These are phyloP conservation scores for Dendrolimus kikuchii DNA, from an alignment of 1,140 invertebrate genomes.

Conservation along the genomic window DNA sequence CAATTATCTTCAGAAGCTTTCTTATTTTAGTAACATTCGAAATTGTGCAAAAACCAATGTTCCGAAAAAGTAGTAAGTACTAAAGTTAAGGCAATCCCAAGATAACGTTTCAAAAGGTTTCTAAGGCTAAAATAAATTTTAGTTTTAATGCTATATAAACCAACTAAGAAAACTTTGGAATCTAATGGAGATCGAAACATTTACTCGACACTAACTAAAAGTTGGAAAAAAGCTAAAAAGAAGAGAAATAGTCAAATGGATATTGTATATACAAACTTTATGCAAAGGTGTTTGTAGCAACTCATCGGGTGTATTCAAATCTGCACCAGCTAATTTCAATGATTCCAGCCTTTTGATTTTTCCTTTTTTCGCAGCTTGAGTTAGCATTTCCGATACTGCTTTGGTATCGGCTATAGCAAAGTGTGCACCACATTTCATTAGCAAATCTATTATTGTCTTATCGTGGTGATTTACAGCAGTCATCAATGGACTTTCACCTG, in stretches of 20 bases:
- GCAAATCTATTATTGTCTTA: conserved; percentile 29
- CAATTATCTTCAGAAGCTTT: too few species aligned
- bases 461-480: conserved; percentile 45
- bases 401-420: conserved; percentile 30
- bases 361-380: conserved; percentile 33
- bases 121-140: too few species aligned
- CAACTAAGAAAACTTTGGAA: too few species aligned
- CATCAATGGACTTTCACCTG: conserved; percentile 46
- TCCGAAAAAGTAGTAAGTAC: too few species aligned
- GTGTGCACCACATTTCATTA: conserved; percentile 52
- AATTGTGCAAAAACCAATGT: too few species aligned
- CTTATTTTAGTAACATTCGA: too few species aligned
- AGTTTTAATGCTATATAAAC: too few species aligned
- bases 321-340: conserved; percentile 41
- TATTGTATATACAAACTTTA: conserved; percentile 23
- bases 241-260: not conserved
- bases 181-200: not conserved
- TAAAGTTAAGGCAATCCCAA: too few species aligned
- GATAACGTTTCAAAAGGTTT: too few species aligned
- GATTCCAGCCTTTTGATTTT: conserved; percentile 30
- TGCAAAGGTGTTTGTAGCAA: conserved; percentile 43
- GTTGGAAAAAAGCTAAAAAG: not conserved
- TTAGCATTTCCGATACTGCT: conserved; percentile 33
- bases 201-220: not conserved
- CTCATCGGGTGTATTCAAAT: conserved; percentile 40